Evolutionary conservation across 2,888 invertebrate genomes (phyloP).

Genomic region (Ectobius pallidus): DNA sequence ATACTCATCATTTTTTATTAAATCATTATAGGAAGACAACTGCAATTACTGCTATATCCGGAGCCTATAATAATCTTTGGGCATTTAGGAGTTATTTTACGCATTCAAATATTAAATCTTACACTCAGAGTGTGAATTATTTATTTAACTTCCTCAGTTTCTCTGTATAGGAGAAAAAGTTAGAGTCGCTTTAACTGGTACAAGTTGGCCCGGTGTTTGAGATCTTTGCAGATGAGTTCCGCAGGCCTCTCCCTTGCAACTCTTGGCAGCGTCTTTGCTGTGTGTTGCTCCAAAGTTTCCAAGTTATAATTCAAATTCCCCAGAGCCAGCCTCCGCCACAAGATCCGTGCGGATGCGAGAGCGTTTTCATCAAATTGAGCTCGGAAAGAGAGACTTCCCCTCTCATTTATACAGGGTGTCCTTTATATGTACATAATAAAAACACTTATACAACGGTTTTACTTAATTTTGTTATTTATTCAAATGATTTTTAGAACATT

Average conservation of each 20-base stretch:
- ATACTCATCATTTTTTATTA: too few species aligned
- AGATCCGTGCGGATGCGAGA: constrained; percentile 17
- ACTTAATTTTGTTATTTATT: too few species aligned
- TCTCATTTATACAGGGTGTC: constrained; percentile 12
- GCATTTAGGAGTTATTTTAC: too few species aligned
- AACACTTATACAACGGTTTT: too few species aligned
- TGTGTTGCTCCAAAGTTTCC: constrained; percentile 32
- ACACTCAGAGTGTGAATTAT: too few species aligned
- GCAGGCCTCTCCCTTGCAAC: neutral
- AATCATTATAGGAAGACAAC: too few species aligned
- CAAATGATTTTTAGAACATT: too few species aligned
- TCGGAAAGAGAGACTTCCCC: constrained; percentile 23
- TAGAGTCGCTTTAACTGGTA: constrained; percentile 20
- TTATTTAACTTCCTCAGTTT: too few species aligned
- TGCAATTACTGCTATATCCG: too few species aligned
- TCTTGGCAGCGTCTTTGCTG: constrained; percentile 34
- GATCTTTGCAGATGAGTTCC: constrained; percentile 26
- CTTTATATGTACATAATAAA: too few species aligned
- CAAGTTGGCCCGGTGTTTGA: constrained; percentile 23
- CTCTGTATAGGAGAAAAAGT: constrained; percentile 5
- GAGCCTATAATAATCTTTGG: too few species aligned
- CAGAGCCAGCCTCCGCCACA: constrained; percentile 18
- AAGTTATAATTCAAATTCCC: constrained; percentile 40
- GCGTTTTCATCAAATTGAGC: constrained; percentile 30
- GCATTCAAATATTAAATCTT: too few species aligned